These are phyloP conservation scores for Microcebus lehilahytsara DNA, from an alignment of 2,113 vertebrate genomes.

Conservation along the genomic window DNA sequence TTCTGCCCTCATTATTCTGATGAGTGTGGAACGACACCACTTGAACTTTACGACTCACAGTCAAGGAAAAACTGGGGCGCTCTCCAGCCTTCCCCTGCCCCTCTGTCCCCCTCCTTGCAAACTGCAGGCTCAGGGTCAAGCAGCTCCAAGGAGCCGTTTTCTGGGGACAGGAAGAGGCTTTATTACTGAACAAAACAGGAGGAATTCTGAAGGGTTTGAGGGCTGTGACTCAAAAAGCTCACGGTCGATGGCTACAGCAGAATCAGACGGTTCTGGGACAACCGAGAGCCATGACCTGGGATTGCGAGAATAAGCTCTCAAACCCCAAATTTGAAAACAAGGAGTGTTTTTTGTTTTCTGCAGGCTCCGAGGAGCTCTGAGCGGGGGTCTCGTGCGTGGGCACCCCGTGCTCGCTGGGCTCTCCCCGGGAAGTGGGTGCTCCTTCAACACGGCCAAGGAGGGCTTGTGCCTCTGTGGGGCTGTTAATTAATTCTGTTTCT, in stretches of 20 bases:
- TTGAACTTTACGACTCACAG: conserved; percentile 39
- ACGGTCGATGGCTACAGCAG: fast-evolving
- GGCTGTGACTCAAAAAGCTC: fast-evolving
- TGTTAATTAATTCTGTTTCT: conserved; percentile 13
- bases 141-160: neutral
- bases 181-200: neutral
- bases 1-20: conserved; percentile 55
- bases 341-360: neutral
- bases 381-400: neutral
- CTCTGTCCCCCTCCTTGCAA: neutral
- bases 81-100: neutral
- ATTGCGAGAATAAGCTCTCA: neutral
- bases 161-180: neutral
- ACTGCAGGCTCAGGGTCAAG: neutral
- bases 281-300: neutral
- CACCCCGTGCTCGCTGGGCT: neutral
- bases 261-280: neutral
- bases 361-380: neutral
- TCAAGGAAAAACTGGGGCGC: conserved; percentile 36
- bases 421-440: neutral
- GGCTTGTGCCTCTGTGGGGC: conserved; percentile 3
- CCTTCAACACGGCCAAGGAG: neutral
- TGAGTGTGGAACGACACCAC: conserved; percentile 50
- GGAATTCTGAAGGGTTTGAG: neutral
- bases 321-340: neutral